Conservation (phyloP, 2,113 vertebrate species). For the Aix galericulata region DNA sequence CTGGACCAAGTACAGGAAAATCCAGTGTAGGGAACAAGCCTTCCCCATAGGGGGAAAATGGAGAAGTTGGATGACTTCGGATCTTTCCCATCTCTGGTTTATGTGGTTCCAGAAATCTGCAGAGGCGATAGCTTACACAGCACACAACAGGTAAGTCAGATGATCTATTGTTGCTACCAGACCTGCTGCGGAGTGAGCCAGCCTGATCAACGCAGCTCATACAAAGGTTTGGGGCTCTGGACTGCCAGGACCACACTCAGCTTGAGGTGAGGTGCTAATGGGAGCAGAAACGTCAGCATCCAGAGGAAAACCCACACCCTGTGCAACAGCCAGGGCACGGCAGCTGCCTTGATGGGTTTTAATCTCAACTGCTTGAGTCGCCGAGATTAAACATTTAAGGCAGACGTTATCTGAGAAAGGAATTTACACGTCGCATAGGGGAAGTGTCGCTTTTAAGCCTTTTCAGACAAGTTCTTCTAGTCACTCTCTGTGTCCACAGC, state of each 20-base stretch:
- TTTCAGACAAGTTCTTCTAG: background rate
- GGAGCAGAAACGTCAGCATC: background rate
- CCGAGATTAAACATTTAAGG: background rate
- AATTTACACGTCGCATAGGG: fast-evolving
- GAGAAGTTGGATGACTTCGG: background rate
- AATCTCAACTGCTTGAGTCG: background rate
- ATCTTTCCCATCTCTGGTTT: conserved; percentile 2
- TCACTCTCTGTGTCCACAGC: background rate
- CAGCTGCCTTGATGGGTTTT: background rate
- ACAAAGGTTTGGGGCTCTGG: background rate
- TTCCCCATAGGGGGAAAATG: background rate
- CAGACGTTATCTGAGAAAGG: background rate
- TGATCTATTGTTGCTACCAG: background rate
- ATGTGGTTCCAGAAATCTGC: background rate
- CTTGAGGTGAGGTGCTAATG: background rate
- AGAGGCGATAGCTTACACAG: background rate
- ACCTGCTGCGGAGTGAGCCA: background rate
- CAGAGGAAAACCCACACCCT: background rate
- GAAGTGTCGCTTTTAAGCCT: fast-evolving
- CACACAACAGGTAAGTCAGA: background rate
- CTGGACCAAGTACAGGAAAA: conserved; percentile 53
- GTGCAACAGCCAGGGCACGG: background rate
- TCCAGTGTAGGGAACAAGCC: conserved; percentile 15
- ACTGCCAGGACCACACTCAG: background rate
- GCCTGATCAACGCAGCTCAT: fast-evolving